These are phyloP conservation scores for Coboldia fuscipes DNA, from an alignment of 1,140 invertebrate genomes.

Conservation along the genomic window DNA sequence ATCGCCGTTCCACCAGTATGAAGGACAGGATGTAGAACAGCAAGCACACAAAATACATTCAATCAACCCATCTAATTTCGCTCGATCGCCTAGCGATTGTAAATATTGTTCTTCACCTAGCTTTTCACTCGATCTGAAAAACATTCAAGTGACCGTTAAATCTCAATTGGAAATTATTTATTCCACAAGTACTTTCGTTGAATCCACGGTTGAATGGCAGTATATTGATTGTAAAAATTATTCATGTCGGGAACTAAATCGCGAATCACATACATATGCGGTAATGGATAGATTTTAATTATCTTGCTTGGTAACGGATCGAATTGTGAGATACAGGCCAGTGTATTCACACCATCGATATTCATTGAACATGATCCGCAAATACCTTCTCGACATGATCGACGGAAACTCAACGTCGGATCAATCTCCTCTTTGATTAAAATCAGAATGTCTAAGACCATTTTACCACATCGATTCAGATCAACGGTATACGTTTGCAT, in stretches of 20 bases:
- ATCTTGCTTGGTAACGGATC: slow-evolving; percentile 43
- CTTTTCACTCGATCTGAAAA: slow-evolving; percentile 9
- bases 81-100: slow-evolving; percentile 72
- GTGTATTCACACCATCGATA: slow-evolving; percentile 83
- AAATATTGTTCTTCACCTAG: slow-evolving; percentile 56
- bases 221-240: slow-evolving; percentile 86
- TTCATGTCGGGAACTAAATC: slow-evolving; percentile 88
- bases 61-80: slow-evolving; percentile 82
- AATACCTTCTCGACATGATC: slow-evolving; percentile 90
- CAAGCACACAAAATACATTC: slow-evolving; percentile 96
- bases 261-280: slow-evolving; percentile 95
- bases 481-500: slow-evolving; percentile 82
- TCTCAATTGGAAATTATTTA: not conserved
- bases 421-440: slow-evolving; percentile 97
- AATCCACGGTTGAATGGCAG: slow-evolving; percentile 82
- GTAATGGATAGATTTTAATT: slow-evolving; percentile 79
- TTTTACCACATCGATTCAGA: slow-evolving; percentile 81
- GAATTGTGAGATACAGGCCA: slow-evolving; percentile 85
- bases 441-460: slow-evolving; percentile 91
- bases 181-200: slow-evolving; percentile 50
- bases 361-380: slow-evolving; percentile 99
- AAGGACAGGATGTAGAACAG: slow-evolving; percentile 86
- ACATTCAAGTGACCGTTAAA: not conserved
- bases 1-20: slow-evolving; percentile 96
- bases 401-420: slow-evolving; percentile 81